Evolutionary conservation across 2,113 vertebrate species (phyloP).

Genomic region (Saguinus imperator): DNA sequence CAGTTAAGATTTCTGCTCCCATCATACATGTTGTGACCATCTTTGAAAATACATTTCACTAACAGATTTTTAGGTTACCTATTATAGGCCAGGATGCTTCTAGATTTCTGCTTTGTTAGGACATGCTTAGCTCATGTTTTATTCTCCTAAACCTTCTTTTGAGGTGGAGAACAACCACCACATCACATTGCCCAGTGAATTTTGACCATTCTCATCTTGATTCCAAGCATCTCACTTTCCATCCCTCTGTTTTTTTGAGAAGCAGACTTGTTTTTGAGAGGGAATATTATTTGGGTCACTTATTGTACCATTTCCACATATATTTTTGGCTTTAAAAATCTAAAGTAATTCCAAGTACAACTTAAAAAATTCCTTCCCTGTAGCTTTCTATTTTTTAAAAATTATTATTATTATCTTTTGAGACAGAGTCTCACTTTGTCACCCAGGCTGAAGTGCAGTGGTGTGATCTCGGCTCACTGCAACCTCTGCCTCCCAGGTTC

Average conservation of each 20-base stretch:
- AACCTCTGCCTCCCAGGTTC: too few relatives aligned
- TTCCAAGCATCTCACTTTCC: neutral
- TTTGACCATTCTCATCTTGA: neutral
- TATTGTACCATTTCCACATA: neutral
- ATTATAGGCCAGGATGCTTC: neutral
- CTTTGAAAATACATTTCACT: neutral
- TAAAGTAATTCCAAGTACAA: slow-evolving; percentile 43
- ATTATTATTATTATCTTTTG: too few relatives aligned
- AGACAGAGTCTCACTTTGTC: too few relatives aligned
- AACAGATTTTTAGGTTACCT: neutral
- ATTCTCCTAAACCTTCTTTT: neutral
- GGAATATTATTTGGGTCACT: slow-evolving; percentile 10
- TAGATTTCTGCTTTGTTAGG: neutral
- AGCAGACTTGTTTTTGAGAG: neutral
- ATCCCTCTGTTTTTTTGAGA: neutral
- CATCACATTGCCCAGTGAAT: neutral
- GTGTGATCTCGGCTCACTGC: too few relatives aligned
- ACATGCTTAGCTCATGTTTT: neutral
- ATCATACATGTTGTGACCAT: neutral
- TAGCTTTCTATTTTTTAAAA: slow-evolving; percentile 22
- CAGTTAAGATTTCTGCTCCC: neutral
- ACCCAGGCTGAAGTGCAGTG: too few relatives aligned
- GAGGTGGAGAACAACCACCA: neutral
- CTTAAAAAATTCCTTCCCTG: slow-evolving; percentile 30
- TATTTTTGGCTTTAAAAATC: neutral